Conservation (phyloP, 2,797 vertebrate genomes). For the Onychomys leucogaster region DNA sequence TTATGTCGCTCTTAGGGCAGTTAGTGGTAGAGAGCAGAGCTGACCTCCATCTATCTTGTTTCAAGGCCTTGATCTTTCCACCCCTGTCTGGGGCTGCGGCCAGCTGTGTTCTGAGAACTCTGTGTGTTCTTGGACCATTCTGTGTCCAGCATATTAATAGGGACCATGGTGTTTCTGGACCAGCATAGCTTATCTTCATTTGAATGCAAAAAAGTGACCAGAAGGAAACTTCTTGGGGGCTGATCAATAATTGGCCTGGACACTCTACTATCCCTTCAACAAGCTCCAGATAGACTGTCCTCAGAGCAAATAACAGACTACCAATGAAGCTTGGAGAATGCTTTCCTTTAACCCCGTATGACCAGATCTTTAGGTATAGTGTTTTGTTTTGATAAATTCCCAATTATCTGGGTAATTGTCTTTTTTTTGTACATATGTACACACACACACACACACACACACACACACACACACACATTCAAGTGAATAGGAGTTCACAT, state of each 20-base stretch:
- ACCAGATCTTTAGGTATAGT: background rate
- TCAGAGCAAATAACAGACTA: background rate
- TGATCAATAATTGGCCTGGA: background rate
- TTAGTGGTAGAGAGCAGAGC: background rate
- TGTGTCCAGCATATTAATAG: background rate
- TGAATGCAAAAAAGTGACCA: background rate
- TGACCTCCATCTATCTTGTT: background rate
- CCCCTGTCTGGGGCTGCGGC: background rate
- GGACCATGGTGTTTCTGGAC: background rate
- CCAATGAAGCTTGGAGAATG: fast-evolving
- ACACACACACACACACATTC: background rate
- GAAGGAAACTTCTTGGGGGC: background rate
- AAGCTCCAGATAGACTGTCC: background rate
- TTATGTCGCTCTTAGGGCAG: background rate
- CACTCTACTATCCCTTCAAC: background rate
- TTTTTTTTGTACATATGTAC: background rate
- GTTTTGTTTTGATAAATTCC: background rate
- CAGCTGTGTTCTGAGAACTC: background rate
- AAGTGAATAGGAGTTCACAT: background rate
- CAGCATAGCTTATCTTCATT: background rate
- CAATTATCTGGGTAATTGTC: background rate
- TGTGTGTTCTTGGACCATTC: fast-evolving
- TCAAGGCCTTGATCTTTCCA: background rate
- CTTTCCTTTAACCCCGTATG: background rate
- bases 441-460: background rate